These are phyloP conservation scores for Dendrophyllia cribrosa DNA, from an alignment of 64 coral and sea anemone species.

Conservation along the genomic window DNA sequence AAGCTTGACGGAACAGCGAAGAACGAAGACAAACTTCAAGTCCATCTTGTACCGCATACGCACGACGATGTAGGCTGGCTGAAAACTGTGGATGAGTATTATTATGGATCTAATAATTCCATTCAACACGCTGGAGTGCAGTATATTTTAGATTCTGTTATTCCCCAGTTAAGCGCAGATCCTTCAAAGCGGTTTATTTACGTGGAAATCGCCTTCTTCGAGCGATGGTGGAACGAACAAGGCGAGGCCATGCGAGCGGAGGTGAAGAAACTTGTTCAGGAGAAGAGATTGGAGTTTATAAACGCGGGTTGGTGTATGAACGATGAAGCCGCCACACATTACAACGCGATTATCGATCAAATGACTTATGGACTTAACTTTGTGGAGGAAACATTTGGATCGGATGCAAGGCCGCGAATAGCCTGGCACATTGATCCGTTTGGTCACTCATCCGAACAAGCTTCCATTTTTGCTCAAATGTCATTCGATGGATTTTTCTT, in stretches of 20 bases:
- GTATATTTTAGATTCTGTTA: constrained; percentile 75
- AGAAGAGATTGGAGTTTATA: constrained; percentile 67
- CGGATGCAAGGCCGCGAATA: constrained; percentile 61
- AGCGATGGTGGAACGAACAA: constrained; percentile 79
- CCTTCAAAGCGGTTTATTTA: constrained; percentile 63
- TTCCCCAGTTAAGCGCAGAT: constrained; percentile 47
- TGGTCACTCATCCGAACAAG: constrained; percentile 79
- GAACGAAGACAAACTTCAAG: constrained; percentile 40
- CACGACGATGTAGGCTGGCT: constrained; percentile 76
- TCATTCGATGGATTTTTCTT: constrained; percentile 83
- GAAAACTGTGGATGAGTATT: constrained; percentile 77
- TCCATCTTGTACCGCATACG: constrained; percentile 68
- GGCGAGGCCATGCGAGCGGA: constrained; percentile 13
- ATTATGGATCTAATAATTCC: constrained; percentile 66
- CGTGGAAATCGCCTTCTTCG: constrained; percentile 73
- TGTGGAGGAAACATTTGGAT: constrained; percentile 69
- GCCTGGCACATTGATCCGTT: constrained; percentile 80
- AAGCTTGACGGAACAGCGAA: not conserved
- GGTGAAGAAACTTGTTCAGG: constrained; percentile 54
- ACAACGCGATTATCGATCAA: constrained; percentile 81
- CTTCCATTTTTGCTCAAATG: constrained; percentile 74
- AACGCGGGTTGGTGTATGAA: constrained; percentile 83
- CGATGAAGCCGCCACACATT: constrained; percentile 70
- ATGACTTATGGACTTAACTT: constrained; percentile 74
- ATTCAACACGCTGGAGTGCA: constrained; percentile 73